Evolutionary conservation across 2,888 invertebrate genomes (phyloP), one percentile per base, ranked within the genome.

Genomic region (Terebella lapidaria): DNA sequence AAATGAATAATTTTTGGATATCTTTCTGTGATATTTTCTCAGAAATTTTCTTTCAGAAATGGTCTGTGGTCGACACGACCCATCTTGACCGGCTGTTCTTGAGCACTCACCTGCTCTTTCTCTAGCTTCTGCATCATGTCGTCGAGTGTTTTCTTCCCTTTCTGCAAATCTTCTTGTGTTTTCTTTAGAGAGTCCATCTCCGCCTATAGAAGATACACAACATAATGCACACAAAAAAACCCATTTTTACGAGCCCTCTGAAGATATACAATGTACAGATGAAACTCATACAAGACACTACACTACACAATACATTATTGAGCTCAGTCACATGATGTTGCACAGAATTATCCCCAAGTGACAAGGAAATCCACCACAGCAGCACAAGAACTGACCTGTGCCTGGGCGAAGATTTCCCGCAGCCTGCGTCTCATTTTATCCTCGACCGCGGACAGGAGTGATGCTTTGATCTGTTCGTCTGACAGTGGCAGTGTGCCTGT

Each of bases 401-500:
- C 88, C 77, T 94, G 93, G 71, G 90, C 90, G 64, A 91, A 89
- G 73, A 91, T 90, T 74, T 97, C 96, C 71, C 89, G 88, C 70
- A 97, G 86, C 66, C 91, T 86, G 64, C 93, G 84, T 71, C 89
- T 86, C 67, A 99, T 81, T 81, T 94, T 95, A 78, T 99, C 96
- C 81, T 95, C 93, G 1, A 97, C 91, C 26, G 96, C 97, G 59
- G 94, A 93, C 22, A 95, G 82, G 25, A 99, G 83, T 1, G 96
- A 97, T 27, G 91, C 92, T 75, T 91, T 88, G 65, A 99, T 92
- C 77, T 96, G 94, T 76, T 95, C 94, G 72, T 95, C 93, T 54
- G 94, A 61, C n/a, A 70, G 42, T 5, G 15, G 10, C 53, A 25
- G 24, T 15, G 49, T 49, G 24, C 49, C 24, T 49, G 42, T 35